phyloP scores from a whole-genome alignment of 1,140 invertebrate genomes.

The Branchinecta lindahli region DNA sequence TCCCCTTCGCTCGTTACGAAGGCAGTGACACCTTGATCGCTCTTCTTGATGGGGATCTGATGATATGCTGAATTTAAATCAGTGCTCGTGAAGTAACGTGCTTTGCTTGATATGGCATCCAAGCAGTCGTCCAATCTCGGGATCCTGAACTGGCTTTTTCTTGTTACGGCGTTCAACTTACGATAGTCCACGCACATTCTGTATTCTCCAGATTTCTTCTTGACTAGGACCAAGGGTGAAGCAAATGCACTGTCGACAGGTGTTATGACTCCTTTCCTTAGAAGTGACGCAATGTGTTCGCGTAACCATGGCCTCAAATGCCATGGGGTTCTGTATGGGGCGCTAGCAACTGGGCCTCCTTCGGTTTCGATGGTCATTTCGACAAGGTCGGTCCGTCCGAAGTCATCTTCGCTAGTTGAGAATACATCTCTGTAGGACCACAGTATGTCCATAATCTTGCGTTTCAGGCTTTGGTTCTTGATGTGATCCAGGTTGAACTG shows the following conservation, averaged over 20 bases:
- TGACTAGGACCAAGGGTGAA: constrained; percentile 34
- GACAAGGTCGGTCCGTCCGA: too few species aligned
- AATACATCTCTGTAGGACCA: too few species aligned
- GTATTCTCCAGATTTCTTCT: constrained; percentile 34
- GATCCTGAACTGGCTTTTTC: constrained; percentile 32
- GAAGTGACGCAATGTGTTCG: background rate
- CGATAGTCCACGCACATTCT: constrained; percentile 38
- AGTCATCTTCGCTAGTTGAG: too few species aligned
- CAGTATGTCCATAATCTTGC: too few species aligned
- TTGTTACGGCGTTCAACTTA: constrained; percentile 30
- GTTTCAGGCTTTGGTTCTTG: too few species aligned
- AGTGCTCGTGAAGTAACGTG: constrained; percentile 25
- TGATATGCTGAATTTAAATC: constrained; percentile 28
- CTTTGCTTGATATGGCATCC: constrained; percentile 22
- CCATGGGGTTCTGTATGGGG: background rate
- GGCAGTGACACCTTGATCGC: constrained; percentile 17
- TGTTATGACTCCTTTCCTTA: constrained; percentile 33
- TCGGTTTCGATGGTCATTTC: background rate
- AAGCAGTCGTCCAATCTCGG: constrained; percentile 28
- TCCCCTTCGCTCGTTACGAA: constrained; percentile 19
- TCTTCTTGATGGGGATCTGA: constrained; percentile 30
- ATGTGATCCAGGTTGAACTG: too few species aligned
- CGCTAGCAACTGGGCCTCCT: background rate
- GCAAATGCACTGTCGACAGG: constrained; percentile 32
- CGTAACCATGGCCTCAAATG: background rate